phyloP scores from a whole-genome alignment of 2,888 invertebrate species.

The Cremastinae sp. region DNA sequence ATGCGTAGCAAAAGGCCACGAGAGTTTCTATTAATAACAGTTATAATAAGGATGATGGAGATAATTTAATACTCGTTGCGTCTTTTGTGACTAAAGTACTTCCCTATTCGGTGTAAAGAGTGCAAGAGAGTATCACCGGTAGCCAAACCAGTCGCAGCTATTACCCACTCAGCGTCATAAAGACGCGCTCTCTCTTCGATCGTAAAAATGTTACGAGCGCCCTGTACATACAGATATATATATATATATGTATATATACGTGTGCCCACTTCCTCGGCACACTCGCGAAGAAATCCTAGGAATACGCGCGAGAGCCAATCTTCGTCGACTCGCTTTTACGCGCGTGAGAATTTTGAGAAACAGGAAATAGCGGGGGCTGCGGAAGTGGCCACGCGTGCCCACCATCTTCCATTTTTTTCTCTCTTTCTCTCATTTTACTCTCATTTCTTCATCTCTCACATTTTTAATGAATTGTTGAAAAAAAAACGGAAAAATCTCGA shows the following conservation, averaged over 20 bases:
- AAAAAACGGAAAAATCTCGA: too few species aligned
- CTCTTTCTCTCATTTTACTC: constrained; percentile 1
- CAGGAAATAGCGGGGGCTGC: constrained; percentile 70
- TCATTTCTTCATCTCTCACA: constrained; percentile 16
- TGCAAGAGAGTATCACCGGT: constrained; percentile 35
- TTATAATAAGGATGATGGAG: constrained; percentile 25
- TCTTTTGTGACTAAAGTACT: constrained; percentile 49
- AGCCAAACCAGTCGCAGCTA: constrained; percentile 34
- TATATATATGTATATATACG: too few species aligned
- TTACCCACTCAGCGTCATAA: constrained; percentile 52
- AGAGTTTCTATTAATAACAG: constrained; percentile 23
- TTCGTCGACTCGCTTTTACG: constrained; percentile 36
- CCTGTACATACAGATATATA: too few species aligned
- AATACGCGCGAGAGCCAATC: constrained; percentile 55
- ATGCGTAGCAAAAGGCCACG: constrained; percentile 18
- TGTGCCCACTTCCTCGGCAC: constrained; percentile 58
- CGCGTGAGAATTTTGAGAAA: constrained; percentile 60
- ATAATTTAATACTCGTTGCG: constrained; percentile 37
- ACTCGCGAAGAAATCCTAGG: constrained; percentile 49
- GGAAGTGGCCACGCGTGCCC: constrained; percentile 62
- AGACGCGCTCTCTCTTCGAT: constrained; percentile 64
- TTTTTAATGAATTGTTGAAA: constrained; percentile 57
- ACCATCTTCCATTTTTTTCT: constrained; percentile 25
- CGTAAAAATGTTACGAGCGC: constrained; percentile 75
- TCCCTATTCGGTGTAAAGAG: constrained; percentile 51